Evolutionary conservation across 2,888 invertebrate genomes (phyloP), one percentile per base, ranked within the genome.

Genomic region (Sphecodes monilicornis): DNA sequence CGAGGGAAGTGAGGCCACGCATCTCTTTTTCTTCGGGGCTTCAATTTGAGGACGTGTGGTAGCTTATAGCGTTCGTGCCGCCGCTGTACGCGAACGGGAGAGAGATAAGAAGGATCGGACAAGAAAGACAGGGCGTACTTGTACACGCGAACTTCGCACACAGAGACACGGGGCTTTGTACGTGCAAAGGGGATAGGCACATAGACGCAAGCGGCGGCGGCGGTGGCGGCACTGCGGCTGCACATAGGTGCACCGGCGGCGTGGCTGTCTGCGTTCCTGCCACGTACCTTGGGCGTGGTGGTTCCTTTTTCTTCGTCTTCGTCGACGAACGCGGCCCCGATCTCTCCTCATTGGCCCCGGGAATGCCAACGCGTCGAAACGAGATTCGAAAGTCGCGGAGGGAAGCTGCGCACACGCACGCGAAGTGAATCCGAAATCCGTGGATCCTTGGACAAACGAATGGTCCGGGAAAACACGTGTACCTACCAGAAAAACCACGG

Each of bases 211-310:
- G 75, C 54, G 13, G 13, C 26, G 26, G 57, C 50, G 46, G 5
- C 16, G 43, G 16, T 11, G 43, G 46, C 46, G 50, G 50, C n/a
- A n/a, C n/a, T n/a, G n/a, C 60, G 60, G 60, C 50, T 50, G 60
- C 60, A 60, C 64, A 64, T 64, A 64, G 64, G 64, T 64, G 64
- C 32, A 64, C 22, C 75, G 29, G 64, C 75, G 29, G 64, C 89
- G 79, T 86, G 88, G 83, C 75, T 54, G 86, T 81, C 90, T 86
- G 86, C 91, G 91, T 90, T 90, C 91, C 88, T 90, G 91, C 92
- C 92, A 91, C 90, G 91, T 92, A 92, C 89, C 91, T 91, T 92
- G 93, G 93, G 93, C 93, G 93, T 93, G 93, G 93, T 92, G 90
- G 87, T 90, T 90, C 89, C 89, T 91, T 92, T 92, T 91, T 89